Evolutionary conservation across 2,113 vertebrate species (phyloP).

Genomic region (Ivindomyrus marchei): DNA sequence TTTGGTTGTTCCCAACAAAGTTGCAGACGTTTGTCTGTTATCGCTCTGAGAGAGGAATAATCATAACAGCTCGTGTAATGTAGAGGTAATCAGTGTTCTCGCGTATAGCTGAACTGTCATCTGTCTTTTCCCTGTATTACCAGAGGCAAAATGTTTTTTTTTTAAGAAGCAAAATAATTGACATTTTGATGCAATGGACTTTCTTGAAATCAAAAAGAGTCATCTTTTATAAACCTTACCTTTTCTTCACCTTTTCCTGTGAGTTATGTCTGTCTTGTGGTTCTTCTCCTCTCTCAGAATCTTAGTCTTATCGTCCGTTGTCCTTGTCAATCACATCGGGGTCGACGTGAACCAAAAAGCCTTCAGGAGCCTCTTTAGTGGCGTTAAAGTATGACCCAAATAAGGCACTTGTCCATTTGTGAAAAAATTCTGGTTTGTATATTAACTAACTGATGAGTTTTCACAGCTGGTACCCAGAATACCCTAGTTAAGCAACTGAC

Average conservation of each 20-base stretch:
- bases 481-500: neutral
- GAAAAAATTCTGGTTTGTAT: neutral
- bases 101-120: slow-evolving; percentile 30
- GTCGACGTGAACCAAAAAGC: neutral
- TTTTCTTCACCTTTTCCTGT: neutral
- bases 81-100: slow-evolving; percentile 20
- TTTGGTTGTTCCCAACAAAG: neutral
- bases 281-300: neutral
- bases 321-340: neutral
- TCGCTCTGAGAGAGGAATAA: neutral
- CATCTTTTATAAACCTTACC: neutral
- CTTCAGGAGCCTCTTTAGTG: neutral
- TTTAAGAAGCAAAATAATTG: slow-evolving; percentile 38
- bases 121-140: slow-evolving; percentile 31
- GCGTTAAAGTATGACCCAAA: neutral
- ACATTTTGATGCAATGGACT: slow-evolving; percentile 58
- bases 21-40: neutral
- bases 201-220: slow-evolving; percentile 33
- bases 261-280: neutral
- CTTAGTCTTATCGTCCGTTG: neutral
- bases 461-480: neutral
- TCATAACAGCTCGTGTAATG: neutral
- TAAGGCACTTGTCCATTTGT: neutral
- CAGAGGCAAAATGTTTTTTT: slow-evolving; percentile 44
- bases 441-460: neutral